Conservation (phyloP, 2,888 invertebrate genomes). For the Tetragnatha montana region DNA sequence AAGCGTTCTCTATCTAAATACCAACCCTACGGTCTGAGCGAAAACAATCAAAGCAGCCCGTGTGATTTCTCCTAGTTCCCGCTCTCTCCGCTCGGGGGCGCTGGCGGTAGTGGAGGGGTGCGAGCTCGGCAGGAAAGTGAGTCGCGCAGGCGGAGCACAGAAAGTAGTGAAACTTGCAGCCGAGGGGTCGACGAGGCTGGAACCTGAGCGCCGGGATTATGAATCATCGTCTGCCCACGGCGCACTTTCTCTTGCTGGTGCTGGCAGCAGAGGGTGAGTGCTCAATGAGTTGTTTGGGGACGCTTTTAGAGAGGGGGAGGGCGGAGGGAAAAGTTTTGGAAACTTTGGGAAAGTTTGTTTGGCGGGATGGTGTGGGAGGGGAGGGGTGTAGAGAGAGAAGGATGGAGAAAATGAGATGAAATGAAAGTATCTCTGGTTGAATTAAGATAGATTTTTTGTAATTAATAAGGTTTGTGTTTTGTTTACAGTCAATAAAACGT, state of each 20-base stretch:
- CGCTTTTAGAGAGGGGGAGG: not conserved
- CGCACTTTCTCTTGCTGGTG: conserved; percentile 30
- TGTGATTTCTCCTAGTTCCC: conserved; percentile 1
- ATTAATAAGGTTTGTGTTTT: too few relatives aligned
- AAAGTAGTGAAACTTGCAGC: conserved; percentile 13
- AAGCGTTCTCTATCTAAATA: too few relatives aligned
- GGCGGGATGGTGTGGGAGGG: not conserved
- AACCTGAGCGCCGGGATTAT: conserved; percentile 37
- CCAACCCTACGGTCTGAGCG: not conserved
- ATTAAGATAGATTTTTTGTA: too few relatives aligned
- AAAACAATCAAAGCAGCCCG: not conserved
- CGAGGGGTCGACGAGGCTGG: conserved; percentile 15
- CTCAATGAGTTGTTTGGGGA: not conserved
- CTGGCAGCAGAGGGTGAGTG: conserved; percentile 52
- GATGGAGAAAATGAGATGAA: not conserved
- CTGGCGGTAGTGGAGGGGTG: not conserved
- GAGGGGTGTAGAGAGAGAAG: not conserved
- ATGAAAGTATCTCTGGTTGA: not conserved
- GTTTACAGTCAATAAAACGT: too few relatives aligned
- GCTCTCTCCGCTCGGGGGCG: conserved; percentile 9
- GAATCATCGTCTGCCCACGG: conserved; percentile 21
- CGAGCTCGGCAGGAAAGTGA: conserved; percentile 30
- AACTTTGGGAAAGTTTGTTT: not conserved
- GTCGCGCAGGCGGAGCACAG: conserved; percentile 23
- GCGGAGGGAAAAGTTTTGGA: not conserved